Evolutionary conservation across 1,140 invertebrate species (phyloP), one percentile per base, ranked within the genome.

Genomic region (Trinorchestia longiramus): DNA sequence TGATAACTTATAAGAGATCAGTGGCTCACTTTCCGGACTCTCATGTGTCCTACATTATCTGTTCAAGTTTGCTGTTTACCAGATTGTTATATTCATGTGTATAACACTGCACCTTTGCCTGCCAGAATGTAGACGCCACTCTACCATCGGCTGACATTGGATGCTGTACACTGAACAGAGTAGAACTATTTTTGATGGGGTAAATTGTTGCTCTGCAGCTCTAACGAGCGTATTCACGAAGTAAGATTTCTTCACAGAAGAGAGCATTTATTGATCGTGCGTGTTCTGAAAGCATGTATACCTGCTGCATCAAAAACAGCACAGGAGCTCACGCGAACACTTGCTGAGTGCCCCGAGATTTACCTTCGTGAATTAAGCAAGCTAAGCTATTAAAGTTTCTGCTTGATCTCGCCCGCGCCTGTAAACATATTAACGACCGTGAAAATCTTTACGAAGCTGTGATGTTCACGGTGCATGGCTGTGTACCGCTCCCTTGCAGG

Each of bases 301-400:
- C 62, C 28, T 77, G 62, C 15, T 77, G 62, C 62, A 3, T 15
- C 11, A n/a, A 36, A 36, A 23, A 28, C 62, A 77, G 62, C 62
- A 77, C 62, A 11, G 47, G 47, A 6, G 47, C 47, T 6, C 19
- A 6, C 6, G 47, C 47, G 47, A 77, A 77, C 62, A 77, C 62
- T 77, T 77, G 62, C 62, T 19, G 62, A 11, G 11, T 3, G 11
- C 62, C 62, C 62, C 62, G 11, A 19, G 62, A 77, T 77, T 77
- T 77, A 77, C 62, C 62, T 77, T 77, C 62, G 62, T 3, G 62
- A 77, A 77, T 77, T 77, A 77, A 77, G 62, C 36, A 77, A 77
- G 62, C 62, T 77, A 28, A 77, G 62, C 62, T 77, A 77, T 77
- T 77, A 77, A 77, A 77, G 62, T 77, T 77, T 77, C 62, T 77